Evolutionary conservation across 2,888 invertebrate genomes (phyloP), one percentile per base, ranked within the genome.

Genomic region (Limnephilus marmoratus): DNA sequence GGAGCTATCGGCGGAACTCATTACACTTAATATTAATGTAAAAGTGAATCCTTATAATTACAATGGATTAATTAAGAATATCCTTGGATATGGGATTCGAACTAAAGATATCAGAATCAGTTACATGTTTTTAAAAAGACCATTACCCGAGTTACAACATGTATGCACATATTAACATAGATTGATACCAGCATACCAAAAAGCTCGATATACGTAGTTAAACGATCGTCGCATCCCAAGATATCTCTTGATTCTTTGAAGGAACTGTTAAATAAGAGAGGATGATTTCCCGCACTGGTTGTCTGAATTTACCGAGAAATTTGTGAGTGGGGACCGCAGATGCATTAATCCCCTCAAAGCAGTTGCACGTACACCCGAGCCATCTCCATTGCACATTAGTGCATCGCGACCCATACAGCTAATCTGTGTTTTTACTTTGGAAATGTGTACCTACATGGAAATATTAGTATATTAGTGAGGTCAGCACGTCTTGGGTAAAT

Each of bases 291-390:
- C 83, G 31, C 31, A 18, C 34, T 18, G 82, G 82, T n/a, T 82
- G 82, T 31, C 15, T 68, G 53, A 15, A 68, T 68, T 83, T 83
- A 31, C 83, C 37, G 34, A 83, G 83, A 83, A 83, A 37, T 83
- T 31, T 83, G 83, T 37, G 53, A 18, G 7, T 5, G 5, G 18
- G 53, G 53, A 53, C 18, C 13, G 53, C 53, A 53, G 15, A 18
- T 53, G 53, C 18, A 53, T 18, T 53, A 53, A 53, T 53, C 53
- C 53, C 18, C 9, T 18, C 53, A 68, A 68, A 68, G 53, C 24
- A 68, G 53, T 68, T 68, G 24, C 53, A 68, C 53, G 53, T 68
- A 18, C 53, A 24, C 18, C 53, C 53, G 53, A 68, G 53, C 24
- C 53, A 68, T 68, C 53, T 53, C 53, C 53, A 7, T 15, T n/a